Percentiles rank a stretch among this genome's conserved stretches.
Evolutionary conservation across 2,797 vertebrate species (phyloP).

Genomic region (Oryzias sinensis): DNA sequence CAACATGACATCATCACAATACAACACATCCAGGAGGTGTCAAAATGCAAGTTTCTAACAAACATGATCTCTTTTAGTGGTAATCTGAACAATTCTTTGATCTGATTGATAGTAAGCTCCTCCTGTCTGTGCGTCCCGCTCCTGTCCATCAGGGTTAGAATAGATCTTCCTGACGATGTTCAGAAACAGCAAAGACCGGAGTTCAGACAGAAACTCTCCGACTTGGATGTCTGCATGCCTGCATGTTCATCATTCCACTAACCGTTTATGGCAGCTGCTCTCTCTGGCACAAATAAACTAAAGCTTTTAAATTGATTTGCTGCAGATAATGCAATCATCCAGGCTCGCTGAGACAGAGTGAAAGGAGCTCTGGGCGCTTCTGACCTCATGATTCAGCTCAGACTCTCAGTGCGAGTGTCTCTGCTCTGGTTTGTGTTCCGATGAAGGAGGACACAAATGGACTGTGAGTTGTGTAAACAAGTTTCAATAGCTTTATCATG

Average conservation of each 20-base stretch:
- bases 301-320: constrained; percentile 65
- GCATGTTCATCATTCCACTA: constrained; percentile 57
- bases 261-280: constrained; percentile 63
- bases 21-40: too few relatives aligned
- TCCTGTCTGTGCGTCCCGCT: constrained; percentile 26
- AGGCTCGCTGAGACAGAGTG: constrained; percentile 43
- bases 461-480: constrained; percentile 1
- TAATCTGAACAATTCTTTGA: too few relatives aligned
- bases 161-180: constrained; percentile 53
- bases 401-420: constrained; percentile 11
- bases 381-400: constrained; percentile 57
- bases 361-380: constrained; percentile 35
- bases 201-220: constrained; percentile 29
- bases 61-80: too few relatives aligned
- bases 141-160: constrained; percentile 47
- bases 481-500: too few relatives aligned
- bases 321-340: constrained; percentile 62
- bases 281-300: constrained; percentile 60
- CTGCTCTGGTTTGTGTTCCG: constrained; percentile 44
- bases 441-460: constrained; percentile 15
- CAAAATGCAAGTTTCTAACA: too few relatives aligned
- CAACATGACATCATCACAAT: too few relatives aligned
- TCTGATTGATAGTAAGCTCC: background rate
- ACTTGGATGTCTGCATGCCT: constrained; percentile 2
- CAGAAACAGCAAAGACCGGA: constrained; percentile 24